Evolutionary conservation across 2,113 vertebrate genomes (phyloP).

Genomic region (Ramphastos sulfuratus): DNA sequence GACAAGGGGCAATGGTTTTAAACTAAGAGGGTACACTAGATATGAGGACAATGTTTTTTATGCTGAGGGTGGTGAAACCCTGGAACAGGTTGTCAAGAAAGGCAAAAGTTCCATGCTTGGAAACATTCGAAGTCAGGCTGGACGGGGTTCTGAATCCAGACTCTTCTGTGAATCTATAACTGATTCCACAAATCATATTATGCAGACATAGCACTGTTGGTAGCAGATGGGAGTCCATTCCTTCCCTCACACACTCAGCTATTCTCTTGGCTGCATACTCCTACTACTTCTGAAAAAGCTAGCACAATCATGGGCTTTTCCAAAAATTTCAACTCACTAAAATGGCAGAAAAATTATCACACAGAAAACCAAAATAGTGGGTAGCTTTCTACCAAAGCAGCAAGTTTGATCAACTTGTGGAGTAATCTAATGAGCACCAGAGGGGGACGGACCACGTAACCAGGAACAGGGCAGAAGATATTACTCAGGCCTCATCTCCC

Average conservation of each 20-base stretch:
- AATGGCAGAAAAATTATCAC: neutral
- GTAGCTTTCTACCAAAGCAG: neutral
- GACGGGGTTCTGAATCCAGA: neutral
- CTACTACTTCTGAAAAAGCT: neutral
- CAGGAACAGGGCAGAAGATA: neutral
- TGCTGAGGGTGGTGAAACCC: neutral
- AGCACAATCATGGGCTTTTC: neutral
- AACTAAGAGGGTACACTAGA: neutral
- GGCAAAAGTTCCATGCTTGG: neutral
- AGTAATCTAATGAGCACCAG: neutral
- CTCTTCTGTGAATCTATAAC: too few relatives aligned
- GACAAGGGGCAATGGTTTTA: neutral
- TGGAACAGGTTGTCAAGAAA: neutral
- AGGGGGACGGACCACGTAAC: neutral
- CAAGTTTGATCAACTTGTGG: neutral
- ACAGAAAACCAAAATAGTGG: accelerated
- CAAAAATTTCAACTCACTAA: neutral
- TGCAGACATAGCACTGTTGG: neutral
- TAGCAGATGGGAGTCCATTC: neutral
- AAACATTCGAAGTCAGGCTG: neutral
- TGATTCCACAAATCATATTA: neutral
- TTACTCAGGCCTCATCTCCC: neutral
- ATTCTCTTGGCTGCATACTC: neutral
- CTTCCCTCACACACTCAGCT: neutral
- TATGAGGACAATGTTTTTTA: neutral